Percentiles rank a stretch among this genome's conserved stretches.
Conservation (phyloP, 2,113 vertebrate species). For the Garra rufa region DNA sequence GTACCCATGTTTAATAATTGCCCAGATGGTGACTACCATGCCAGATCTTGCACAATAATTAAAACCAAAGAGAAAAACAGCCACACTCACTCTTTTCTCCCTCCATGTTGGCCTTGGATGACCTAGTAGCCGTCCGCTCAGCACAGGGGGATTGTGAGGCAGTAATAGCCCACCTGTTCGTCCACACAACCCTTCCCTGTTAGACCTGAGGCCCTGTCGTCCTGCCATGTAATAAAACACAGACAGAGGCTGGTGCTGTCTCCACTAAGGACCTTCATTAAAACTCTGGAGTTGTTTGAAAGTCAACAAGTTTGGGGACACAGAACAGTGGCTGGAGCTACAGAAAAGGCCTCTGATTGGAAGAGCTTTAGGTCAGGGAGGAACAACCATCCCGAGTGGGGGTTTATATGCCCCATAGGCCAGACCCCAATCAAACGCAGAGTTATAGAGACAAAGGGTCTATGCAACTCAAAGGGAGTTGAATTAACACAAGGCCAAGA, state of each 20-base stretch:
- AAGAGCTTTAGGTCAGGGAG: not conserved
- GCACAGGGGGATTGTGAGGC: constrained; percentile 10
- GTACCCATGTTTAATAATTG: constrained; percentile 59
- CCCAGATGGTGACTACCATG: constrained; percentile 59
- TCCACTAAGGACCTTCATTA: constrained; percentile 41
- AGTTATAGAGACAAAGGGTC: constrained; percentile 44
- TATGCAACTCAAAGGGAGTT: constrained; percentile 15
- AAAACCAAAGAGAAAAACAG: constrained; percentile 31
- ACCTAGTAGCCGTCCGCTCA: constrained; percentile 25
- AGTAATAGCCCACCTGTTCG: constrained; percentile 55
- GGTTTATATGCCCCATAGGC: constrained; percentile 32
- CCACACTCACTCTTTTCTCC: constrained; percentile 41
- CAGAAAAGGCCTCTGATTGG: constrained; percentile 23
- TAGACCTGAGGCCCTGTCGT: constrained; percentile 43
- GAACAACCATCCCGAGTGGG: not conserved
- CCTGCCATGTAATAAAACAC: constrained; percentile 42
- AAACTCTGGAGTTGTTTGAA: constrained; percentile 65
- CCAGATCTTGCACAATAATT: constrained; percentile 52
- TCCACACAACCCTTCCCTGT: constrained; percentile 50
- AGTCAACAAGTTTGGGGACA: constrained; percentile 49
- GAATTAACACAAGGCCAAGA: constrained; percentile 39
- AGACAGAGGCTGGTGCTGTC: constrained; percentile 19
- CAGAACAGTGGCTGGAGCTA: not conserved
- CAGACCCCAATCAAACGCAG: constrained; percentile 28
- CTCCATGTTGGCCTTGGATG: constrained; percentile 49